A percentile compares a stretch with the other conserved stretches of the same genome.
phyloP scores from a whole-genome alignment of 2,113 vertebrate species.

The Centropristis striata region DNA sequence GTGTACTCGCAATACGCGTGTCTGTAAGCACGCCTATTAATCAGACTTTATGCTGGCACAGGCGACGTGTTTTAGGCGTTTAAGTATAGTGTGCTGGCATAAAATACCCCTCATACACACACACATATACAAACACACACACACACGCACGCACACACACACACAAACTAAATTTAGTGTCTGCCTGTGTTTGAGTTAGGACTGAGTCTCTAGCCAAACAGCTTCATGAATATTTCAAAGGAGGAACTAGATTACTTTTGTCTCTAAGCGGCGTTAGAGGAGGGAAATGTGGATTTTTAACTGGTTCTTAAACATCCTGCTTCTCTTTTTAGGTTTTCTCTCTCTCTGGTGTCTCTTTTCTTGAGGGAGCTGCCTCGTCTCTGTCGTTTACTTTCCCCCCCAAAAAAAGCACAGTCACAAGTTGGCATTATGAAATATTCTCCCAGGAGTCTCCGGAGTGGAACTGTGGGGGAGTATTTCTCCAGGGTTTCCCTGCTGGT shows the following conservation, averaged over 20 bases:
- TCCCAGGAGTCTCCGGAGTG: slow-evolving; percentile 12
- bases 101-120: no score
- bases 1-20: no score
- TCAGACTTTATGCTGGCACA: no score
- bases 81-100: no score
- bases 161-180: slow-evolving; percentile 44
- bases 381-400: slow-evolving; percentile 13
- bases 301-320: neutral
- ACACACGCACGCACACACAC: neutral
- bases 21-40: no score
- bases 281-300: neutral
- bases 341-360: neutral
- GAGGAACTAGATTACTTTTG: slow-evolving; percentile 21
- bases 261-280: neutral
- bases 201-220: slow-evolving; percentile 31
- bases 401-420: neutral
- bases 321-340: neutral
- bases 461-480: slow-evolving; percentile 21
- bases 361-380: slow-evolving; percentile 3
- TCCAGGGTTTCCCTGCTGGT: slow-evolving; percentile 1
- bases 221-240: slow-evolving; percentile 63
- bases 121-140: no score
- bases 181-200: slow-evolving; percentile 33
- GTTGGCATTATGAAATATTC: slow-evolving; percentile 3
- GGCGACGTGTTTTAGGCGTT: no score